Evolutionary conservation across 2,888 invertebrate genomes (phyloP), one percentile per base, ranked within the genome.

Genomic region (Hirtodrosophila alboralis): DNA sequence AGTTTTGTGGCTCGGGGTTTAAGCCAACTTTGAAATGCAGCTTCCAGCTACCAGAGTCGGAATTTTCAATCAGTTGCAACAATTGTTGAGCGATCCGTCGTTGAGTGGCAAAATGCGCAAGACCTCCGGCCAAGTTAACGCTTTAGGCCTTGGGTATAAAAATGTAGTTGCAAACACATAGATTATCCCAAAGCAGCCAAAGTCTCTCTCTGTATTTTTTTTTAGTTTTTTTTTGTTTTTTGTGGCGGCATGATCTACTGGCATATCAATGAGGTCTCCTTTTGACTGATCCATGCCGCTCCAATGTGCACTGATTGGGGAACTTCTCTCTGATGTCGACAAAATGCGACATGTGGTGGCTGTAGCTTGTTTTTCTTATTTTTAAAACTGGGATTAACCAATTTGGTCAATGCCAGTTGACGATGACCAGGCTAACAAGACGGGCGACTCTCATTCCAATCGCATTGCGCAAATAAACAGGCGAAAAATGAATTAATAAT

Each of bases 81-180:
- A 85, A 73, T 80, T 83, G 83, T 83, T 75, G 77, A 68, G 1
- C 18, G 18, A 18, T 18, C 18, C 18, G 26, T 12, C 33, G 13
- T 13, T 72, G 84, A 88, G 83, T 88, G 89, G 88, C 86, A 79
- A 84, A 79, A 80, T 75, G 77, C 53, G 66, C 43, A 65, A 87
- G 89, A 89, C 89, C 89, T 77, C 89, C 89, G 72, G 78, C 81
- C 77, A 78, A 88, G 89, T 86, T 89, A 88, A 85, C 88, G 88
- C 87, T 87, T 88, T 83, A 84, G 64, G 56, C 52, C 41, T 59
- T 54, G 41, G 44, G 51, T 49, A 53, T 60, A 23, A 72, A 79
- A 83, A 85, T 79, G 78, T 84, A 79, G 79, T 85, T 64, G 70
- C 86, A 65, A 76, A 68, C 86, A 84, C 75, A 86, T 77, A 81